phyloP scores from a whole-genome alignment of 2,888 invertebrate species.

The Drosophila phalerata region DNA sequence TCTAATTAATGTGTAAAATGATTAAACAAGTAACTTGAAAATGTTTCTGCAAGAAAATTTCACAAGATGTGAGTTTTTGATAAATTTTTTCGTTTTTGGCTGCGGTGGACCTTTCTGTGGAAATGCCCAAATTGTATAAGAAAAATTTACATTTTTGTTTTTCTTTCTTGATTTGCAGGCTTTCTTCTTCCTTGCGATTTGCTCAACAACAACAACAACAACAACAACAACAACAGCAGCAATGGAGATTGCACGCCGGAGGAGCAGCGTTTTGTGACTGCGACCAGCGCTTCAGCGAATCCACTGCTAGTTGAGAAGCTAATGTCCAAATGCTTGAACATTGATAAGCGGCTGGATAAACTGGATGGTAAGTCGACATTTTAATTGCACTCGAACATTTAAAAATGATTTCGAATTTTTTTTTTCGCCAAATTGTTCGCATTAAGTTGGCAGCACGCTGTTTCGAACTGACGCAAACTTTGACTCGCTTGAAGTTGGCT shows the following conservation, averaged over 20 bases:
- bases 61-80: no score
- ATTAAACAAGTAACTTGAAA: no score
- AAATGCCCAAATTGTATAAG: no score
- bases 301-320: conserved; percentile 93
- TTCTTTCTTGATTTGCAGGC: conserved; percentile 20
- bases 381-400: not conserved
- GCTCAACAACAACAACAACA: conserved; percentile 65
- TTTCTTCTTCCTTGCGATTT: conserved; percentile 65
- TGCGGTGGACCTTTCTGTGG: no score
- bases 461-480: conserved; percentile 9
- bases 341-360: conserved; percentile 82
- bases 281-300: conserved; percentile 89
- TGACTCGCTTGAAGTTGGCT: conserved; percentile 18
- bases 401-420: not conserved
- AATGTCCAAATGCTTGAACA: conserved; percentile 87
- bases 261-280: conserved; percentile 70
- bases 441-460: conserved; percentile 34
- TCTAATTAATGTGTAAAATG: no score
- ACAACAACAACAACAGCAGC: conserved; percentile 61
- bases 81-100: no score
- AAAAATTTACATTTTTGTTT: not conserved
- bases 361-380: conserved; percentile 59
- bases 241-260: conserved; percentile 60
- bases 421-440: conserved; percentile 7
- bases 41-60: no score